Percentiles rank a stretch among this genome's conserved stretches.
Evolutionary conservation across 2,113 vertebrate species (phyloP).

Genomic region (Nansenia antarctica): DNA sequence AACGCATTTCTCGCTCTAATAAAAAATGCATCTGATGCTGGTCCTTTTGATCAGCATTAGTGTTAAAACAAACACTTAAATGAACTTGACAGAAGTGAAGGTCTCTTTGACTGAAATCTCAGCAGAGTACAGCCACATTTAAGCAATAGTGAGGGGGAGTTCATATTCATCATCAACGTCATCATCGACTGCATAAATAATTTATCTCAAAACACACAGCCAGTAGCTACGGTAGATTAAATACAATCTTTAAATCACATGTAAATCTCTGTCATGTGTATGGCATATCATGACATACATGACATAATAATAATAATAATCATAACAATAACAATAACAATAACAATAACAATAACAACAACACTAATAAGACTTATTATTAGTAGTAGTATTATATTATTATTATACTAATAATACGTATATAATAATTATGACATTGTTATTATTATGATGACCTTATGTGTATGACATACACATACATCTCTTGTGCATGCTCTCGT

Average conservation of each 20-base stretch:
- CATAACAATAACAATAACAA: no score
- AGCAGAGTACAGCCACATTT: background rate
- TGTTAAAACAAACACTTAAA: background rate
- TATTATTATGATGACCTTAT: no score
- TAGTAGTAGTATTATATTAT: no score
- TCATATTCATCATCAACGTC: background rate
- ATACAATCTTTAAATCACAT: background rate
- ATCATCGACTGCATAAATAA: background rate
- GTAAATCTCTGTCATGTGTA: background rate
- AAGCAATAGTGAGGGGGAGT: background rate
- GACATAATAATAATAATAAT: no score
- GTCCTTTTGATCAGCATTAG: background rate
- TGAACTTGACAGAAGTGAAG: background rate
- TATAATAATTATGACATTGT: no score
- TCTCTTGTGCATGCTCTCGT: no score
- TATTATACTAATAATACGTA: no score
- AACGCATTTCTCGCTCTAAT: background rate
- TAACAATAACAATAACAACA: no score
- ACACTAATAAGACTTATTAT: no score
- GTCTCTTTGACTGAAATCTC: background rate
- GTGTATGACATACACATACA: no score
- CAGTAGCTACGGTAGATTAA: no score
- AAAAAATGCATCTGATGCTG: background rate
- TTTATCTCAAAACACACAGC: background rate
- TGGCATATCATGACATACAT: no score